A percentile compares a stretch with the other conserved stretches of the same genome.
Conservation (phyloP, 2,113 vertebrate species). For the Onychorhynchus coronatus region DNA sequence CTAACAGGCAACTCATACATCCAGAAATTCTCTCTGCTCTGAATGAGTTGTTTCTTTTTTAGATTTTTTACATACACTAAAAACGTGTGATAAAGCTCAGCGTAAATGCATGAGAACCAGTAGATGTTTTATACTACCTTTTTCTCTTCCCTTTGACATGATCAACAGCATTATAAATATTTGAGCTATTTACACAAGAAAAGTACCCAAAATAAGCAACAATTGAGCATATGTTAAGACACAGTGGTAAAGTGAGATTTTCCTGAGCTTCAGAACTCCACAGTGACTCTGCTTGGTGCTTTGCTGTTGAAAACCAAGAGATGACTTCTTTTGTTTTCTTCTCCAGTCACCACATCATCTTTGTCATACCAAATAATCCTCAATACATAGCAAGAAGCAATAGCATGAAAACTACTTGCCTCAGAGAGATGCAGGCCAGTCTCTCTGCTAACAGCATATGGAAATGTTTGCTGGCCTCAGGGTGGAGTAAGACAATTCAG, state of each 20-base stretch:
- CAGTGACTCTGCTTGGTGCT: neutral
- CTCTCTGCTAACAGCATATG: neutral
- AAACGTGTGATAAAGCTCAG: neutral
- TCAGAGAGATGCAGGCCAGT: neutral
- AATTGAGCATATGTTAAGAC: neutral
- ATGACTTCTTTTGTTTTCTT: neutral
- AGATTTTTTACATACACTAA: neutral
- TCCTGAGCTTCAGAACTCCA: neutral
- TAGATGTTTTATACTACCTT: neutral
- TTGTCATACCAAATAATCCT: neutral
- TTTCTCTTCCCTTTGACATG: neutral
- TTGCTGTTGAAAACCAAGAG: neutral
- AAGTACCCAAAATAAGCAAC: neutral
- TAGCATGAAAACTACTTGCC: neutral
- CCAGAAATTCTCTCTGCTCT: neutral
- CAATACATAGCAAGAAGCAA: neutral
- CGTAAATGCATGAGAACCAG: neutral
- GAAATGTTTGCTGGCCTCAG: neutral
- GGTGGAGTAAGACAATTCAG: no score
- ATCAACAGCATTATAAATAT: neutral
- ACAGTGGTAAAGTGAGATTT: neutral
- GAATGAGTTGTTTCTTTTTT: neutral
- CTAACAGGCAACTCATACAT: neutral
- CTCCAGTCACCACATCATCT: neutral
- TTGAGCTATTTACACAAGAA: neutral